Evolutionary conservation across 2,888 invertebrate species (phyloP).

Genomic region (Trissolcus japonicus): DNA sequence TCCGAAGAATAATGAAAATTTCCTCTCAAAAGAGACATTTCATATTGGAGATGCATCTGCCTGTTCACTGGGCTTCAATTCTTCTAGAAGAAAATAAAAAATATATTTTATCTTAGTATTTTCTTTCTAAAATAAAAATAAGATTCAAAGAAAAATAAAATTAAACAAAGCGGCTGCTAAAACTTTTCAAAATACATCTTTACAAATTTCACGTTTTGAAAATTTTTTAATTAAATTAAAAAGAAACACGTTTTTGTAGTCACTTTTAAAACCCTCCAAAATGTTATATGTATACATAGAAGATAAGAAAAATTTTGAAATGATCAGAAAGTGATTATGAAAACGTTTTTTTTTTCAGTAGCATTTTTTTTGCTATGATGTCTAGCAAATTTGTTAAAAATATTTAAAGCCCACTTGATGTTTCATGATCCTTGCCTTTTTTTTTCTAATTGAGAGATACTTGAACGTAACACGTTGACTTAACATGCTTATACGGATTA

Average conservation of each 20-base stretch:
- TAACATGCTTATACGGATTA: slow-evolving; percentile 52
- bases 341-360: too few relatives aligned
- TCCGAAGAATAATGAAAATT: too few relatives aligned
- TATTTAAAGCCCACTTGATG: neutral
- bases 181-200: neutral
- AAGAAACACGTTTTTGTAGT: too few relatives aligned
- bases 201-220: neutral
- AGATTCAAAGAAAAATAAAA: too few relatives aligned
- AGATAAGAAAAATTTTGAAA: neutral
- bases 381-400: neutral
- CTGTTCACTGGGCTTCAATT: too few relatives aligned
- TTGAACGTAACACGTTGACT: slow-evolving; percentile 35
- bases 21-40: too few relatives aligned
- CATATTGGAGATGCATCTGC: too few relatives aligned
- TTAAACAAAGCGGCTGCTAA: too few relatives aligned
- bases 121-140: too few relatives aligned
- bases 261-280: neutral
- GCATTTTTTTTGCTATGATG: neutral
- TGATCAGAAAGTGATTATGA: neutral
- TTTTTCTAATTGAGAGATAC: slow-evolving; percentile 42
- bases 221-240: too few relatives aligned
- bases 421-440: neutral
- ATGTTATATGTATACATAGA: neutral
- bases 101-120: too few relatives aligned
- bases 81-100: too few relatives aligned